Percentiles rank a stretch among this genome's conserved stretches.
phyloP scores from a whole-genome alignment of 2,888 invertebrate species.

The Polyommatus icarus region DNA sequence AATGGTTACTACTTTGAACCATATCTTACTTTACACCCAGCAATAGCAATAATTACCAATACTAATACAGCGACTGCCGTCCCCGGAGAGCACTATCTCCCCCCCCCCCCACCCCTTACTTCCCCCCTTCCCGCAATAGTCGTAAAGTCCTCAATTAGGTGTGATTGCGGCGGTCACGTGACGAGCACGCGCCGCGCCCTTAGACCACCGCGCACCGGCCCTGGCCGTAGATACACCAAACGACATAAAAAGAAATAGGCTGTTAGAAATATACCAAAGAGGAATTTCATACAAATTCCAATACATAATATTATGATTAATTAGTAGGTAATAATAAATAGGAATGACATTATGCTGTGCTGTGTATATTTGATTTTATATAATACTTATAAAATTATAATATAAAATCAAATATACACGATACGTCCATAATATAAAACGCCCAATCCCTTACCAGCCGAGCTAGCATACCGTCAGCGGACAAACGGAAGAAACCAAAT shows the following conservation, averaged over 20 bases:
- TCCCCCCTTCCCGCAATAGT: neutral
- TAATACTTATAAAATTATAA: too few relatives aligned
- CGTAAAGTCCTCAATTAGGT: conserved; percentile 20
- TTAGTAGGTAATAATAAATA: too few relatives aligned
- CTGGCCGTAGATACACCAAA: neutral
- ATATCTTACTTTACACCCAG: neutral
- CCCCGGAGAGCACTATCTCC: neutral
- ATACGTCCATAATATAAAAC: too few relatives aligned
- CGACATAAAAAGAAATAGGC: neutral
- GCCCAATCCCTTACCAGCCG: too few relatives aligned
- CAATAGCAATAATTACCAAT: neutral
- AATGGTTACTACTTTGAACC: neutral
- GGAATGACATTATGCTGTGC: too few relatives aligned
- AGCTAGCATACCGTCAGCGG: too few relatives aligned
- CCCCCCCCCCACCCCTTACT: neutral
- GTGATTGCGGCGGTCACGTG: conserved; percentile 14
- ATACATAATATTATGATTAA: too few relatives aligned
- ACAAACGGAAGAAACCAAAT: too few relatives aligned
- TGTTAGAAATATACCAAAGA: neutral
- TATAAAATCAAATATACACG: too few relatives aligned
- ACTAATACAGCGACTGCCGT: neutral
- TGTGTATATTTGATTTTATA: too few relatives aligned
- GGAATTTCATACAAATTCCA: too few relatives aligned
- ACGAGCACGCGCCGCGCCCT: neutral
- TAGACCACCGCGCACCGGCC: neutral